Evolutionary conservation across 2,888 invertebrate species (phyloP).

Genomic region (Habroteleia sp.): DNA sequence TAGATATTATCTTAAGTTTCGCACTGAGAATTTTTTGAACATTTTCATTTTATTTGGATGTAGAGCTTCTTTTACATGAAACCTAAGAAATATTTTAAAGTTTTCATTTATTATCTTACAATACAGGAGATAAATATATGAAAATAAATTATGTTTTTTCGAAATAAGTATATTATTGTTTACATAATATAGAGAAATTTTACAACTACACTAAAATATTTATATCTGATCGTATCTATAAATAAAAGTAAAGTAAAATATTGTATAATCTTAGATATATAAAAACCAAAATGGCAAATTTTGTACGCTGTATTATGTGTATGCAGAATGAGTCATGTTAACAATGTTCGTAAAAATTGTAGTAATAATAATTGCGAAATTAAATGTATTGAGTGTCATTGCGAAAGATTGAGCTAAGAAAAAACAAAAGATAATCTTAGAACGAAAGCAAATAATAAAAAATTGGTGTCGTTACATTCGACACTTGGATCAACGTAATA

Average conservation of each 20-base stretch:
- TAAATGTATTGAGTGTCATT: constrained; percentile 10
- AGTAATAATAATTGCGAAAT: constrained; percentile 13
- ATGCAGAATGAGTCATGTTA: too few species aligned
- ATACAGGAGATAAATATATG: too few species aligned
- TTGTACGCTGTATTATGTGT: too few species aligned
- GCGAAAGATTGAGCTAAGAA: constrained; percentile 1
- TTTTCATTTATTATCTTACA: too few species aligned
- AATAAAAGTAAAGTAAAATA: too few species aligned
- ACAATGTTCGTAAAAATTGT: constrained; percentile 4
- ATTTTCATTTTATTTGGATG: constrained; percentile 10
- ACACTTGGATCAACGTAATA: constrained; percentile 45
- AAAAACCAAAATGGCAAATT: too few species aligned
- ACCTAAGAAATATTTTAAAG: neutral
- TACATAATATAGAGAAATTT: too few species aligned
- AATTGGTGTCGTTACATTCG: constrained; percentile 30
- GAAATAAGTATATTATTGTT: too few species aligned
- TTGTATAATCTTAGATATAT: too few species aligned
- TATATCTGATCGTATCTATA: too few species aligned
- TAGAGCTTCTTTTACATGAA: neutral
- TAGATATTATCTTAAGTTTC: neutral
- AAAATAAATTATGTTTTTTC: too few species aligned
- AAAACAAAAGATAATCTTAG: constrained; percentile 24
- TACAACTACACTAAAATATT: too few species aligned
- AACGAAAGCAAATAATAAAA: constrained; percentile 17
- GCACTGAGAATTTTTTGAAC: constrained; percentile 3